Base-by-base conservation (phyloP, 2,113 vertebrate species). In the Tachysurus vachellii region DNA sequence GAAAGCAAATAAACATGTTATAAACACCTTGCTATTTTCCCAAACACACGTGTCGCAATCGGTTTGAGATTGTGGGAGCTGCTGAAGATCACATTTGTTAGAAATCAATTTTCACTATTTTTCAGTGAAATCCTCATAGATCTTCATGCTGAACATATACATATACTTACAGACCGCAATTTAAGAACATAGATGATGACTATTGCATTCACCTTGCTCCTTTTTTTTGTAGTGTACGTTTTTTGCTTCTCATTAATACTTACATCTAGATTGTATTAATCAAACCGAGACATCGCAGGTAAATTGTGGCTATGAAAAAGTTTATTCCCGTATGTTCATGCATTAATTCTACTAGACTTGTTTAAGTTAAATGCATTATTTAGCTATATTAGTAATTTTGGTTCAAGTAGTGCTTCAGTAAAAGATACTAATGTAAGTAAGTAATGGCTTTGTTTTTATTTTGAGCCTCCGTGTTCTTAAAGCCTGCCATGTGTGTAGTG, bases 401-500 rank as follows among this genome's bases (percentile, higher is more conserved):
- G 31, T 17, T 17, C 66, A 16, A 42, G 31, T 71, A 17, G 68
- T 5, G 0, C 17, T 36, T 16, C 31, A 42, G 31, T 16, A 36
- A 19, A 42, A 19, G 8, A 11, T 66, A 66, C 23, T 54, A 62
- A 82, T 82, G 36, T 80, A 21, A 36, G 36, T 36, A 36, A 36
- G 2, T 36, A 36, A 36, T 36, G 36, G 36, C 36, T 36, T 36
- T 36, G 36, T 36, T 36, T 36, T 36, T 2, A 36, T 36, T 36
- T 36, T 36, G 36, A 36, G 1, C 56, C 57, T n/a, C 19, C 6
- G 36, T 61, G 56, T 47, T 68, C 26, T 7, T 26, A 11, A 61
- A 59, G 62, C 31, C 36, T 13, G 28, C 21, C 0, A 26, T 83
- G 21, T 54, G 31, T 53, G 42, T 17, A 16, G 91, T 93, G 92